Base-by-base conservation (phyloP, 2,113 vertebrate species). In the Chaenocephalus aceratus region DNA sequence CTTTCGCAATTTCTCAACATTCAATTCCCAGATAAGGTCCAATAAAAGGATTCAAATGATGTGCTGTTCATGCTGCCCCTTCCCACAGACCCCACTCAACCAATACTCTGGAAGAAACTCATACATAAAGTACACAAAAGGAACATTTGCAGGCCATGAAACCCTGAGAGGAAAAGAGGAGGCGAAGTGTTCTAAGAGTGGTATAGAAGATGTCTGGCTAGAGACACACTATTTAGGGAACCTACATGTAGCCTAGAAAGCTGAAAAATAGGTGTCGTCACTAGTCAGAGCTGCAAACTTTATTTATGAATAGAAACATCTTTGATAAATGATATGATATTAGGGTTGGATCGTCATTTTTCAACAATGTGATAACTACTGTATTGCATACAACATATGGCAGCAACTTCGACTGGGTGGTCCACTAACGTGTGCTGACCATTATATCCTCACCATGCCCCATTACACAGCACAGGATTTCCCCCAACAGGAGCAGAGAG, bases 371-470 rank as follows among this genome's bases (percentile, higher is more conserved):
- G 68, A 56, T 54, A 57, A 72, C 56, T 18, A 21, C 21, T 21
- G 21, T 21, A 51, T 34, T 21, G 30, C 60, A 57, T 70, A 70
- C 30, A 30, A 30, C 30, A 30, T 30, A 30, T 30, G 30, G 30
- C 30, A 30, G 30, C 30, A 49, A 44, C 5, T 83, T 72, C 53
- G 57, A 63, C 85, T 79, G 1, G 51, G 86, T 87, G 80, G 79
- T 88, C 72, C 53, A 67, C 49, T 66, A 77, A 80, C n/a, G 30
- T 58, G 66, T 75, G 60, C 30, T 53, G 72, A 79, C 68, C 72
- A 83, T 89, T 90, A 91, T 82, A 79, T 84, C 85, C 82, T 92
- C 79, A 49, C 72, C 51, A 52, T 62, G 88, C 21, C 21, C 70
- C 69, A 74, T 86, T 76, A 82, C 70, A 82, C 13, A 2, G 21